phyloP scores from a whole-genome alignment of 2,797 vertebrate genomes.

The Spinus olivaceus region DNA sequence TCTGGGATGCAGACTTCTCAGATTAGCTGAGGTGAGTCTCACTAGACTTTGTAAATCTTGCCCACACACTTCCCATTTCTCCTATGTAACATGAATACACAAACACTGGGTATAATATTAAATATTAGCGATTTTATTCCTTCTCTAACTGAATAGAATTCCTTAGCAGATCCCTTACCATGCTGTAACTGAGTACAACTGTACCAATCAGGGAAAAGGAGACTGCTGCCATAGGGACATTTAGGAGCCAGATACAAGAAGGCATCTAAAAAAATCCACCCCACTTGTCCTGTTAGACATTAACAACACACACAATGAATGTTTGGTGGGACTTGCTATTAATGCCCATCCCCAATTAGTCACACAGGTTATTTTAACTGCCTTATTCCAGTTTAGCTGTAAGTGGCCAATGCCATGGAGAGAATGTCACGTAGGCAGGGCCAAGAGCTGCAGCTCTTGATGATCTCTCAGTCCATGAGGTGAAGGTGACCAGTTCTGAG shows the following conservation, averaged over 20 bases:
- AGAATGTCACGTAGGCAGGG: accelerated
- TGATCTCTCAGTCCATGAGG: background rate
- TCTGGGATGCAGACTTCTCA: background rate
- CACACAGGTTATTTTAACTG: background rate
- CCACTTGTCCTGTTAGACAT: background rate
- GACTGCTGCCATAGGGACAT: background rate
- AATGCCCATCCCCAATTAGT: background rate
- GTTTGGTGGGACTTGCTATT: background rate
- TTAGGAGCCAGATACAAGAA: background rate
- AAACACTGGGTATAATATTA: background rate
- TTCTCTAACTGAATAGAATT: background rate
- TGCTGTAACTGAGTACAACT: background rate
- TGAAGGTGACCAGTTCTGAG: background rate
- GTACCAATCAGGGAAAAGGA: background rate
- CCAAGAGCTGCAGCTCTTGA: background rate
- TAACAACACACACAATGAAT: background rate
- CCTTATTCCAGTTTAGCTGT: background rate
- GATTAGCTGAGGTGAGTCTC: background rate
- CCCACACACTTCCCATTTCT: background rate
- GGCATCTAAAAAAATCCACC: background rate
- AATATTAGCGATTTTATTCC: background rate
- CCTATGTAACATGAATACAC: background rate
- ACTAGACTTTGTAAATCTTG: background rate
- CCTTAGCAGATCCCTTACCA: background rate
- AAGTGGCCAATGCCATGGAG: background rate